Base-by-base conservation (phyloP, 2,797 vertebrate species). In the Enteromius afrohamiltoni region DNA sequence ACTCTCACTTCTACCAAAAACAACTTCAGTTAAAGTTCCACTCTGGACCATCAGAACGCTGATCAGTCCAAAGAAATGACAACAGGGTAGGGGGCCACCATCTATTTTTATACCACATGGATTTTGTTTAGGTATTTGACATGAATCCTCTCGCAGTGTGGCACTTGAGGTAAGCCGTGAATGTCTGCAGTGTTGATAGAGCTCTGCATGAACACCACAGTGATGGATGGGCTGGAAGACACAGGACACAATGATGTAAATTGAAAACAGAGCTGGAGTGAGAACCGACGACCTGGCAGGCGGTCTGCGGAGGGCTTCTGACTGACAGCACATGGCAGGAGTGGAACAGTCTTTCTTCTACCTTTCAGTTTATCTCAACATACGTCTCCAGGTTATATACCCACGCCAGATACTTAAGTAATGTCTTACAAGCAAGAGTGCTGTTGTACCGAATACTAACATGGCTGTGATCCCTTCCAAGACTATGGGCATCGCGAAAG, bases 61-160 rank as follows among this genome's bases (percentile, higher is more conserved):
- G 6, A 40, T 53, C 42, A 67, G 45, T 80, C 26, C 65, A 45
- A 37, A 34, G 17, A 47, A 71, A 47, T 16, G 75, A 73, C 17
- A 80, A 74, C 37, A 84, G 40, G 51, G 21, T 37, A 40, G 37
- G 67, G 13, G 7, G 34, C 9, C 62, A 79, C 13, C 6, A 40
- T 62, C 71, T 78, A 73, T 77, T 74, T 88, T 86, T 85, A 84
- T 85, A 80, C 16, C 49, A 86, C 69, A 78, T 77, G 58, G 62
- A 85, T 64, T 70, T 83, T 21, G 58, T 77, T 85, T 62, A 84
- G 83, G 68, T 65, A 81, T 77, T 81, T 85, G 70, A 79, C 49
- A 79, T 78, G 49, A 86, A 81, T 85, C 58, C 29, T 84, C 60
- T 71, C n/a, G 65, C 80, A 55, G 53, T 64, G 40, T 73, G 77